Evolutionary conservation across 2,113 vertebrate genomes (phyloP), one percentile per base, ranked within the genome.

Genomic region (Mastomys coucha): DNA sequence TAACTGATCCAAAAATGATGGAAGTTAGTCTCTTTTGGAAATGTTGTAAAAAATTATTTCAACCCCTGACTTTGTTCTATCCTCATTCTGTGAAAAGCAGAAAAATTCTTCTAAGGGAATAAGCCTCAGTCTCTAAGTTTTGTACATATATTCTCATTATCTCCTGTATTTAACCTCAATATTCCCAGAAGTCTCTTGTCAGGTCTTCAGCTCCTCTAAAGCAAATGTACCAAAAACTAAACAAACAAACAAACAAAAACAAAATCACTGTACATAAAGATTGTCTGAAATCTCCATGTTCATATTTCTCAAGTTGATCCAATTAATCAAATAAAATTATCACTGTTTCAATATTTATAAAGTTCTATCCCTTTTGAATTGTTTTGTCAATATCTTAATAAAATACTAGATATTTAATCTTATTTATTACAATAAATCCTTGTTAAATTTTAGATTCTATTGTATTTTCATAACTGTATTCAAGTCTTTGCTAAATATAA

Each of bases 261-360:
- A 3, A 45, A 45, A 45, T 5, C 5, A 75, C 28, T 14, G 33
- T 70, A 90, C 63, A 33, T 63, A 13, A 1, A 89, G 77, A 12
- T 73, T 49, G 26, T 73, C 75, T 88, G 81, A 87, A 26, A 84
- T 76, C 22, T 89, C 69, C 14, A 58, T 56, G 22, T 88, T 88
- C 45, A 42, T 0, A 7, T 42, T 39, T 86, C 45, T 88, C 20
- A 63, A 63, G 20, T 72, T 51, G 11, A 72, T 16, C 0, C 20
- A 80, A 49, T 65, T 93, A 65, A 77, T 89, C 36, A 81, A 89
- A 93, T 94, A 4, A 36, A 63, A 80, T 70, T 58, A 72, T 76
- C 36, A n/a, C 8, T 76, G 58, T 70, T 28, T 91, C 73, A 65
- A 73, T 88, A 69, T 84, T 85, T 81, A 93, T 89, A 53, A 51